Base-by-base conservation (phyloP, 35 echinoderm and acorn worm species). In the Anneissia japonica region DNA sequence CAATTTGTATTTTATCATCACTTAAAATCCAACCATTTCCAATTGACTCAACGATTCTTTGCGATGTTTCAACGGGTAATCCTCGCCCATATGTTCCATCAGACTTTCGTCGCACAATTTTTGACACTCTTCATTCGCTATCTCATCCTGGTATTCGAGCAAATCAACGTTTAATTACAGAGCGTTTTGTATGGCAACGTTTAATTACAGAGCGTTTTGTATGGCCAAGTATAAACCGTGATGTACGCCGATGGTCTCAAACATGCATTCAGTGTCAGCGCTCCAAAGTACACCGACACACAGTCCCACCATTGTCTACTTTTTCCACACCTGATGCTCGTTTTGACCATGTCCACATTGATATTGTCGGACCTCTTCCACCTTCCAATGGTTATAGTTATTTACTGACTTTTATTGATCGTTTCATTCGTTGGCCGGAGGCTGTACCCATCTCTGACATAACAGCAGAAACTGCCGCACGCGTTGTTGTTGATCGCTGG, bases 281-380 rank as follows among this genome's bases (percentile, higher is more conserved):
- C 19, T 77, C 74, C 17, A 86, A 86, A 79, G 36, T 87, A 45
- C 85, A 87, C 34, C 37, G 85, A 34, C 85, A 79, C 85, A 87
- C 36, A 0, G 32, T 39, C 45, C 35, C 85, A 6, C 75, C 85
- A 4, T 87, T 77, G 19, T 38, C 23, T 10, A 72, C 38, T 30
- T 79, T 76, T 87, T 29, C 72, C 14, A 32, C 33, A 30, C 83
- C 74, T 9, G 37, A 29, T 55, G 74, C 85, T 78, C 13, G 85
- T 46, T 86, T 86, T 79, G 30, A 73, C 10, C 72, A 86, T 32
- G 38, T 86, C 4, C 79, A 88, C 72, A 16, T 88, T 30, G 86
- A 88, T 36, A 33, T 88, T 26, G 86, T 88, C 36, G 77, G 55
- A 0, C 77, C 86, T n/a, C 46, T 82, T 9, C 86, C 86, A 64